Evolutionary conservation across 2,888 invertebrate species (phyloP).

Genomic region (Drosophila antonietae): DNA sequence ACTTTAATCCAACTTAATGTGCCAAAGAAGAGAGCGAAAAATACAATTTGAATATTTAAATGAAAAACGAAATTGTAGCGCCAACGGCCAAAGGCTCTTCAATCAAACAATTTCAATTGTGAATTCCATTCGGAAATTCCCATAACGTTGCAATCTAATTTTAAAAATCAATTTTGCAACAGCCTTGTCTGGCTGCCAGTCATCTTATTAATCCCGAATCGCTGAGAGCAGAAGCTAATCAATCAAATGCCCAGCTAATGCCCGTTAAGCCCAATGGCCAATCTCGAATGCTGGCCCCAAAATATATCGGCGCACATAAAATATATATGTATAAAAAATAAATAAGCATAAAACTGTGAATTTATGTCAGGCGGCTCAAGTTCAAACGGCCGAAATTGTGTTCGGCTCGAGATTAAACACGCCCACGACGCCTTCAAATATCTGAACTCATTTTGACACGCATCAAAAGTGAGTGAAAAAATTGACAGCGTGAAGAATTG

Average conservation of each 20-base stretch:
- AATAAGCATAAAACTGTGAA: conserved; percentile 43
- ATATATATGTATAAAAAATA: conserved; percentile 40
- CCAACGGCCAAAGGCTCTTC: conserved; percentile 12
- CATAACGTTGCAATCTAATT: conserved; percentile 33
- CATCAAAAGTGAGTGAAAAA: conserved; percentile 38
- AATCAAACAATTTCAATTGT: conserved; percentile 30
- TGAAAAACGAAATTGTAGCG: not conserved
- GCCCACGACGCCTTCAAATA: conserved; percentile 4
- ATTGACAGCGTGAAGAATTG: conserved; percentile 41
- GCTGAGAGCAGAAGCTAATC: conserved; percentile 50
- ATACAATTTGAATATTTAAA: conserved; percentile 15
- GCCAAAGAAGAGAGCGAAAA: not conserved
- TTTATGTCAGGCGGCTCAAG: conserved; percentile 26
- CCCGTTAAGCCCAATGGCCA: conserved; percentile 17
- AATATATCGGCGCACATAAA: not conserved
- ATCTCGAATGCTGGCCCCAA: conserved; percentile 7
- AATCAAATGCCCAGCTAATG: conserved; percentile 57
- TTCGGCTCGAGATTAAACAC: conserved; percentile 26
- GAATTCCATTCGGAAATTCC: conserved; percentile 7
- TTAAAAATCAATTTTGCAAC: conserved; percentile 51
- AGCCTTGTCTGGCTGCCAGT: conserved; percentile 1
- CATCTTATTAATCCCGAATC: conserved; percentile 24
- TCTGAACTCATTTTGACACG: conserved; percentile 39
- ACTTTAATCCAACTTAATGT: conserved; percentile 13
- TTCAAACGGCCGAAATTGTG: conserved; percentile 22